Conservation (phyloP, 2,113 vertebrate species). For the Calcarius ornatus region DNA sequence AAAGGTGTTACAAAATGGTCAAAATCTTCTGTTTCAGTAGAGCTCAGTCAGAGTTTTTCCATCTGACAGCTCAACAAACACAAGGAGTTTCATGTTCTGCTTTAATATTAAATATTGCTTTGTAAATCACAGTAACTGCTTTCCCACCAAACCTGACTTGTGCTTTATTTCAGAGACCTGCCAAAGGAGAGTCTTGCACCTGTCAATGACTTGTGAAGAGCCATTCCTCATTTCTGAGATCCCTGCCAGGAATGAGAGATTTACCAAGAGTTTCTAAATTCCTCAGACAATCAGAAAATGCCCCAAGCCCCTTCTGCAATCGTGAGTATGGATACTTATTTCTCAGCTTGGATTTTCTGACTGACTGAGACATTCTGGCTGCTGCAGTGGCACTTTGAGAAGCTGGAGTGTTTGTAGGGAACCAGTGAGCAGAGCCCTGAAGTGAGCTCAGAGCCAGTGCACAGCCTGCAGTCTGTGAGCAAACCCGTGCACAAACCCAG, state of each 20-base stretch:
- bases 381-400: background rate
- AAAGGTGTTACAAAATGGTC: background rate
- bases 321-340: background rate
- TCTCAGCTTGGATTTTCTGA: background rate
- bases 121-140: background rate
- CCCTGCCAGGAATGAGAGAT: background rate
- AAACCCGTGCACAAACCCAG: background rate
- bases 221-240: background rate
- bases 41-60: background rate
- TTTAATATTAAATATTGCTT: background rate
- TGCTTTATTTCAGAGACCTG: background rate
- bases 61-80: background rate
- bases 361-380: background rate
- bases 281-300: background rate
- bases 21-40: background rate
- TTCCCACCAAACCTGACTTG: background rate
- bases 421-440: background rate
- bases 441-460: background rate
- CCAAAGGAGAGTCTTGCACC: background rate
- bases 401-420: background rate
- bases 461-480: background rate
- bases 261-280: background rate
- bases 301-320: background rate
- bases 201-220: background rate
- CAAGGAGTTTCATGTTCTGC: background rate